These are phyloP conservation scores for Lepus townsendii DNA, from an alignment of 2,797 vertebrate species.

Conservation along the genomic window DNA sequence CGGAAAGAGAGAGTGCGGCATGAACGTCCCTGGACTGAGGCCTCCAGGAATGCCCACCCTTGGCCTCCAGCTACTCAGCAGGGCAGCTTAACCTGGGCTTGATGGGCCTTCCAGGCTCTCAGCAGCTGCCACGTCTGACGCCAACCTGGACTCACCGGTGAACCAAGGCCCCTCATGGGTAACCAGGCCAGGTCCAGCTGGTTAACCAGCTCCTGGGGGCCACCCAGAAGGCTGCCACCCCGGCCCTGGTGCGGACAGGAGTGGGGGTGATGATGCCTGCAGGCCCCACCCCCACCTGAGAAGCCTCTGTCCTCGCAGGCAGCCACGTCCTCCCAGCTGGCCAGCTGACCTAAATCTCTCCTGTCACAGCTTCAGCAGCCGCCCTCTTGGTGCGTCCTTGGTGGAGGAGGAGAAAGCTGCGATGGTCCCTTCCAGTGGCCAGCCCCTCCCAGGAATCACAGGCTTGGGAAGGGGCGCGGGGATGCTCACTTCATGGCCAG, in stretches of 20 bases:
- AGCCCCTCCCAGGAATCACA: not conserved
- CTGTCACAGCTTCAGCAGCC: conserved; percentile 21
- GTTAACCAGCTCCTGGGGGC: not conserved
- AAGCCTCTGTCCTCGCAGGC: not conserved
- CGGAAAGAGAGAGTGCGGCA: not conserved
- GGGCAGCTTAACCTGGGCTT: conserved; percentile 33
- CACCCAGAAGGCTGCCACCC: not conserved
- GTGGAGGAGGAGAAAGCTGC: not conserved
- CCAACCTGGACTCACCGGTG: not conserved
- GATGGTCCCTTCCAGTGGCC: not conserved
- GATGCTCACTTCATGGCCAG: not conserved
- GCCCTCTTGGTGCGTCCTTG: conserved; percentile 52
- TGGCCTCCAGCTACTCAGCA: conserved; percentile 40
- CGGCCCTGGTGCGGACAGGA: not conserved
- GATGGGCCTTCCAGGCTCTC: conserved; percentile 46
- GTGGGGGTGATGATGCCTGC: not conserved
- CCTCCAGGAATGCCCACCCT: conserved; percentile 61
- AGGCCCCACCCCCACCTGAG: not conserved
- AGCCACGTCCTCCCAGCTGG: conserved; percentile 3
- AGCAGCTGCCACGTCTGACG: conserved; percentile 34
- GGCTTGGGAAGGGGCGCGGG: not conserved
- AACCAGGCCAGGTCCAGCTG: not conserved
- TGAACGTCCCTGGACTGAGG: conserved; percentile 27
- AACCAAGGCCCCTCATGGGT: not conserved
- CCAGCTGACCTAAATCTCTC: conserved; percentile 72